Base-by-base conservation (phyloP, 2,113 vertebrate genomes). In the Progne subis region DNA sequence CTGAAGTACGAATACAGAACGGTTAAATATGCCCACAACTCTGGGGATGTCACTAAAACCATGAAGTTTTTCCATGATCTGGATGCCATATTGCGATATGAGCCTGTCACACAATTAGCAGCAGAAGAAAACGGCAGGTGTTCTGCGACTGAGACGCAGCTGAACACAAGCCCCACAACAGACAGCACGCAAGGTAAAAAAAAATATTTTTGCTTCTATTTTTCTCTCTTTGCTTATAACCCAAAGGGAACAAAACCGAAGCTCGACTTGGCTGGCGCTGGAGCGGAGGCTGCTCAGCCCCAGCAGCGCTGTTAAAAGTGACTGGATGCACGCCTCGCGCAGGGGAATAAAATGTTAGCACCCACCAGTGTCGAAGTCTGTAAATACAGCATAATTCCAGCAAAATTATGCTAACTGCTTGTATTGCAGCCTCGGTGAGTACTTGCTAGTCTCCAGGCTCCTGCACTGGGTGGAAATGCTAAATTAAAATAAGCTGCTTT, bases 1-100 rank as follows among this genome's bases (percentile, higher is more conserved):
- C 98, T 99, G 93, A 98, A 99, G 96, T 98, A 99, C 61, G 98
- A 99, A 96, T 98, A 98, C 96, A 98, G 98, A 96, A 98, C 97
- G 95, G 97, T 97, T 94, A 98, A 98, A 97, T 94, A 96, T 90
- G 97, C 97, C 88, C 97, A 96, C 95, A 96, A 86, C 85, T 96
- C 96, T 61, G 96, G 97, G 91, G 96, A 97, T 96, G 95, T 94
- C 94, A 97, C 94, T 92, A 97, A 98, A 93, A 97, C 97, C 89
- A 98, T 98, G 94, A 98, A 97, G 97, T 98, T 98, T 98, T 98
- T 98, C 97, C 95, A 95, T 64, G 98, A 98, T 25, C 71, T 98
- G 96, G 97, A 98, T 93, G 96, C 97, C 61, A 98, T 98, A 96
- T 95, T 98, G 96, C 98, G 98, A 81, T 90, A 93, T 47, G 96